Base-by-base conservation (phyloP, 2,888 invertebrate genomes). In the Pachycephus smyrnensis region DNA sequence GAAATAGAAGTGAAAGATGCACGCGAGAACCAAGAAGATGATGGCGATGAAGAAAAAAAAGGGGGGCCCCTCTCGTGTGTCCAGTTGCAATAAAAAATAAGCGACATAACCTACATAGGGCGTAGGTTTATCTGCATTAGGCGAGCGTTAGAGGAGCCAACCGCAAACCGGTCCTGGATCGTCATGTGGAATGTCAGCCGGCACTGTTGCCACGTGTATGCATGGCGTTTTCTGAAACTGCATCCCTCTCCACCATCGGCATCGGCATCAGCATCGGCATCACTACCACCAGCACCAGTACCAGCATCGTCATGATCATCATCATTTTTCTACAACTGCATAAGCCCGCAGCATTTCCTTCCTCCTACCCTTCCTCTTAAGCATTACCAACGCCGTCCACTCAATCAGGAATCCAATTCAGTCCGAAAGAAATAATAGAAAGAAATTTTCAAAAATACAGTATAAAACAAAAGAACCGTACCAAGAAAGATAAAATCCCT, bases 121-220 rank as follows among this genome's bases (percentile, higher is more conserved):
- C 83, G 79, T 82, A 78, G 83, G 86, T 86, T 85, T 85, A 86
- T 87, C 86, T 85, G 83, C 83, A 82, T 84, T 84, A 79, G 82
- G 73, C 80, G 81, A 83, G 85, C 85, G 86, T 84, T 85, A 85
- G 87, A 86, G 83, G 84, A 86, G 84, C 82, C 86, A 84, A 86
- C 86, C 86, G 85, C 85, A 87, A 87, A 87, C 86, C 86, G 86
- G 86, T 87, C 86, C 82, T 83, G 84, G 55, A 82, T 85, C 86
- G 85, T 83, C 86, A 86, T 83, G 84, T 86, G 86, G 86, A 86
- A 87, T 87, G 86, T 79, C 76, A 85, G 83, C 80, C 80, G 80
- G 77, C 73, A 73, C 78, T 82, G 86, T 86, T 86, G 86, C 86
- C 86, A 86, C 86, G 80, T 86, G 80, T 86, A 83, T 85, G 84